A percentile compares a stretch with the other conserved stretches of the same genome.
Conservation (phyloP, 2,888 invertebrate species). For the Argyresthia albistria region DNA sequence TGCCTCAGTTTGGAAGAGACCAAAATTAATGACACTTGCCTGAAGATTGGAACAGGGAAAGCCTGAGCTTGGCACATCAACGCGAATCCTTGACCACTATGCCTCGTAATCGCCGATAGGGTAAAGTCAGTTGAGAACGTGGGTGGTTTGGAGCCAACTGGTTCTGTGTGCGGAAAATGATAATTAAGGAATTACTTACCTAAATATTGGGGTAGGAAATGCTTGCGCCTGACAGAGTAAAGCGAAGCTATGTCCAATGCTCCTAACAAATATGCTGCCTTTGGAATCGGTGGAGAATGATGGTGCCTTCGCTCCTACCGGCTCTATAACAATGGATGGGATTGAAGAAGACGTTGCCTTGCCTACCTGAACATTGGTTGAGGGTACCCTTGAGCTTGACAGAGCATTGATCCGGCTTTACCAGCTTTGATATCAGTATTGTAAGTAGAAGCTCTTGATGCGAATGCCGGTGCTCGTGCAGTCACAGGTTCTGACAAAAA, state of each 20-base stretch:
- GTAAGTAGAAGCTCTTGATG: conserved; percentile 63
- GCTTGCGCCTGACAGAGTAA: conserved; percentile 76
- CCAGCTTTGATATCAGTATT: conserved; percentile 50
- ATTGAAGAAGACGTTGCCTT: conserved; percentile 21
- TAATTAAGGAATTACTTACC: conserved; percentile 52
- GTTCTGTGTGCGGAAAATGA: conserved; percentile 56
- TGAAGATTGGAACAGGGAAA: conserved; percentile 77
- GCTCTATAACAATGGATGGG: conserved; percentile 49
- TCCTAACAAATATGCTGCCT: conserved; percentile 74
- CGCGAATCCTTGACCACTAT: conserved; percentile 69
- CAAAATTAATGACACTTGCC: conserved; percentile 53
- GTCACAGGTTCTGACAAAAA: conserved; percentile 52
- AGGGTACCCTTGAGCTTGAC: conserved; percentile 74
- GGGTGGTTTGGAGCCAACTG: conserved; percentile 74
- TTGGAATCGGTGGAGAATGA: conserved; percentile 76
- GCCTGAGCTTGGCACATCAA: conserved; percentile 81
- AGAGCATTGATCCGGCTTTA: conserved; percentile 61
- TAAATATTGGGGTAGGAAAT: conserved; percentile 76
- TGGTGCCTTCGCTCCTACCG: conserved; percentile 75
- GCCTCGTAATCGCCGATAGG: conserved; percentile 72
- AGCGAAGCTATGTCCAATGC: conserved; percentile 69
- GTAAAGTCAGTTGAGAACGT: conserved; percentile 74
- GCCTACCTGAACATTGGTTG: conserved; percentile 79
- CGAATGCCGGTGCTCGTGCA: conserved; percentile 63
- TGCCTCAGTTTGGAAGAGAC: conserved; percentile 5